Conservation (phyloP, 2,888 invertebrate genomes). For the Hyles lineata region DNA sequence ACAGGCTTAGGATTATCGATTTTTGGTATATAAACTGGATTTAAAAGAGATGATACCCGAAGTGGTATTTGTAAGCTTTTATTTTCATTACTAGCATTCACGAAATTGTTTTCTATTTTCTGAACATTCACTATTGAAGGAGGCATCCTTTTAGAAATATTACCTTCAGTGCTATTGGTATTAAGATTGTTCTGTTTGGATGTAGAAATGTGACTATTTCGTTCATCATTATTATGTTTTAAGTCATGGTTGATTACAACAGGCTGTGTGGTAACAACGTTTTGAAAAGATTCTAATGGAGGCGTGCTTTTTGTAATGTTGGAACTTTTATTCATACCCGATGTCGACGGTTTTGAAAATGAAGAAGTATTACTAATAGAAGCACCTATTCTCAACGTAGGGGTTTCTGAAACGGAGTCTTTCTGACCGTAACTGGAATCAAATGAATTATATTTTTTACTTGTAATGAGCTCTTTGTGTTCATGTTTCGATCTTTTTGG, state of each 20-base stretch:
- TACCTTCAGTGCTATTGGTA: not conserved
- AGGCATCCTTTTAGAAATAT: not conserved
- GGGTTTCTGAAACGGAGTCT: conserved; percentile 56
- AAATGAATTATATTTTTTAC: conserved; percentile 33
- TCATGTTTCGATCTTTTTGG: conserved; percentile 84
- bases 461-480: conserved; percentile 34
- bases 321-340: conserved; percentile 1
- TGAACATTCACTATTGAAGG: not conserved
- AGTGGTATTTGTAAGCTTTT: conserved; percentile 60
- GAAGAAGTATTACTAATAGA: conserved; percentile 31
- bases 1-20: not conserved
- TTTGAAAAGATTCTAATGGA: conserved; percentile 8
- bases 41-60: conserved; percentile 72
- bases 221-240: conserved; percentile 35
- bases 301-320: not conserved
- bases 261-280: not conserved
- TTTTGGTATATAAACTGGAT: conserved; percentile 62
- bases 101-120: conserved; percentile 33
- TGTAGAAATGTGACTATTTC: not conserved
- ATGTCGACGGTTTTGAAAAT: conserved; percentile 4
- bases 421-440: conserved; percentile 36
- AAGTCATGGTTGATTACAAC: conserved; percentile 36
- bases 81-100: conserved; percentile 35
- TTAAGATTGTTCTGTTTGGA: not conserved
- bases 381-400: conserved; percentile 71